Conservation (phyloP, 2,113 vertebrate species). For the Todiramphus saurophagus region DNA sequence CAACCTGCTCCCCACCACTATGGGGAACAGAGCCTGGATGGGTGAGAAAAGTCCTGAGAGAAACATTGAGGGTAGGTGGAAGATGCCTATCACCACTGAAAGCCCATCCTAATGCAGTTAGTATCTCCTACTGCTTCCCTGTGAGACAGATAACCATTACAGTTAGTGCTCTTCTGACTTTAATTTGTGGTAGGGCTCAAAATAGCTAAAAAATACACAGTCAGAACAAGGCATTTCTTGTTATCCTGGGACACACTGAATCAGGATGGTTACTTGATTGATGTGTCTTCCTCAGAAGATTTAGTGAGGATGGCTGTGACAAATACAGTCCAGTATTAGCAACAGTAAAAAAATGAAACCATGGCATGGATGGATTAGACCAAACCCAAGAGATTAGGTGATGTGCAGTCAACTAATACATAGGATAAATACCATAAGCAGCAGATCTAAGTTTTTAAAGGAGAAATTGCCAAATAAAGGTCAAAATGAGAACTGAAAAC, state of each 20-base stretch:
- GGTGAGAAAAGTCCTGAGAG: not conserved
- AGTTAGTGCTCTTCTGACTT: not conserved
- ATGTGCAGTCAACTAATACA: not conserved
- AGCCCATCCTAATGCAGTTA: not conserved
- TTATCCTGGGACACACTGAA: not conserved
- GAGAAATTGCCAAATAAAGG: conserved; percentile 1
- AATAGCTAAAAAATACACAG: not conserved
- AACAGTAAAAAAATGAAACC: not conserved
- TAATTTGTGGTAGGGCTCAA: not conserved
- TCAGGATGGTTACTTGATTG: not conserved
- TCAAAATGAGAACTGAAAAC: not conserved
- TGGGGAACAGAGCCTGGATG: not conserved
- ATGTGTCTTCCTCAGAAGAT: not conserved
- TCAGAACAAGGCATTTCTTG: not conserved
- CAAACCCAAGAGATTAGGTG: not conserved
- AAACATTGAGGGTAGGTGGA: not conserved
- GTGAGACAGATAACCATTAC: not conserved
- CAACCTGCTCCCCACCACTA: not conserved
- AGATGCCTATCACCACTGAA: not conserved
- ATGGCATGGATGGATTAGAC: not conserved
- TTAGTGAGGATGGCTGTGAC: not conserved
- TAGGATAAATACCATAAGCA: not conserved
- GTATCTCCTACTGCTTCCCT: not conserved
- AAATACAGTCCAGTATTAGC: not conserved
- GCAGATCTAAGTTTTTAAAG: not conserved